Conservation (phyloP, 2,888 invertebrate species). For the Argyresthia albistria region DNA sequence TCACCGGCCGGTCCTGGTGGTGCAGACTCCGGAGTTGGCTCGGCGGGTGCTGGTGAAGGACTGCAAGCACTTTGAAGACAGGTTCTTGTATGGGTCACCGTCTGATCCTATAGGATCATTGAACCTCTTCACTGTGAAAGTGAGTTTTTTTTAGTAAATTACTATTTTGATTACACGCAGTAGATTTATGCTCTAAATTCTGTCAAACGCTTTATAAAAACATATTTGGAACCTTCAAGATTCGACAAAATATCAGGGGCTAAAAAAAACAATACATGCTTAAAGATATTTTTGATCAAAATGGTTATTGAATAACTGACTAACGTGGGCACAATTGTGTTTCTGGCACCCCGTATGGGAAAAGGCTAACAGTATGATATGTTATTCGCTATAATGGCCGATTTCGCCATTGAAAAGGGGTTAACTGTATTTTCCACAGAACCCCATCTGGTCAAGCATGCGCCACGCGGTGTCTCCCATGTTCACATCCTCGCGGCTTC, state of each 20-base stretch:
- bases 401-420: not conserved
- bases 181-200: not conserved
- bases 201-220: not conserved
- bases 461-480: slow-evolving; percentile 40
- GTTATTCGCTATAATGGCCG: not conserved
- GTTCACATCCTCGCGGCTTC: slow-evolving; percentile 40
- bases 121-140: slow-evolving; percentile 45
- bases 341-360: too few species aligned
- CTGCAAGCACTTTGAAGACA: slow-evolving; percentile 35
- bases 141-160: slow-evolving; percentile 14
- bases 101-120: slow-evolving; percentile 42
- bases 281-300: too few species aligned
- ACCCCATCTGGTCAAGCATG: slow-evolving; percentile 40
- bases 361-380: not conserved
- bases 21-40: slow-evolving; percentile 42
- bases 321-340: too few species aligned
- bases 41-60: slow-evolving; percentile 35
- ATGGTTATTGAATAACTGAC: too few species aligned
- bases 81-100: slow-evolving; percentile 28
- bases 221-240: too few species aligned
- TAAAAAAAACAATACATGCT: too few species aligned
- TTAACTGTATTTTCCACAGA: slow-evolving; percentile 18
- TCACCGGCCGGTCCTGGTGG: slow-evolving; percentile 33
- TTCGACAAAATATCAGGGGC: too few species aligned
- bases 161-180: not conserved